Evolutionary conservation across 2,888 invertebrate genomes (phyloP), one percentile per base, ranked within the genome.

Genomic region (Leucoptera coffeella): DNA sequence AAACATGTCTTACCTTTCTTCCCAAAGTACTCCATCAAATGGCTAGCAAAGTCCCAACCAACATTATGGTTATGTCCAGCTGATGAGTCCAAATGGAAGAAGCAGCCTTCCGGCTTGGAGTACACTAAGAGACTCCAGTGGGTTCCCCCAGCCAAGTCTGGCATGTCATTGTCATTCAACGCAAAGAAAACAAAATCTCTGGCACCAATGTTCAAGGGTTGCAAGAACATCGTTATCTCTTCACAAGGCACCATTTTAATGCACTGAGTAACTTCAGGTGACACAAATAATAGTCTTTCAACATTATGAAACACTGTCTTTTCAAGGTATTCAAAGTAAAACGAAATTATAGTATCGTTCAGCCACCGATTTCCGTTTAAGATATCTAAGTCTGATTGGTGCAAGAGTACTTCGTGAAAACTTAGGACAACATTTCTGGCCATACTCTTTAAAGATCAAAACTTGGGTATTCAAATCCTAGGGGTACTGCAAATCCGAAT

Each of bases 321-420:
- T 47, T 86, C 83, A 40, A 92, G 71, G 55, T 90, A 94, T 69
- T 94, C 92, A 51, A 90, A 90, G 58, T 88, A 93, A 67, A 95
- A 95, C 35, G 89, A 88, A 45, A 96, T 89, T 19, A 93, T 59
- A 29, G 82, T 85, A 55, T 95, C 95, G 53, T 94, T 95, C n/a
- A 96, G 65, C 95, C 95, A 95, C 43, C 78, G 59, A 1, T 84
- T 78, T 27, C 85, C 85, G 38, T 77, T 71, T 31, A 96, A 64
- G 29, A 94, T 65, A 32, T 82, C 74, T 21, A 94, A 55, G 51
- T 96, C 95, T 11, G 85, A 83, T 45, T 80, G 64, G 37, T 87
- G 81, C 22, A 95, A 59, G 32, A 92, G 62, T 38, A 80, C 79
- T 50, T 92, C 86, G 45, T 87, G 77, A 59, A 87, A 94, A 51